Conservation (phyloP, 2,113 vertebrate genomes). For the Prochilodus magdalenae region DNA sequence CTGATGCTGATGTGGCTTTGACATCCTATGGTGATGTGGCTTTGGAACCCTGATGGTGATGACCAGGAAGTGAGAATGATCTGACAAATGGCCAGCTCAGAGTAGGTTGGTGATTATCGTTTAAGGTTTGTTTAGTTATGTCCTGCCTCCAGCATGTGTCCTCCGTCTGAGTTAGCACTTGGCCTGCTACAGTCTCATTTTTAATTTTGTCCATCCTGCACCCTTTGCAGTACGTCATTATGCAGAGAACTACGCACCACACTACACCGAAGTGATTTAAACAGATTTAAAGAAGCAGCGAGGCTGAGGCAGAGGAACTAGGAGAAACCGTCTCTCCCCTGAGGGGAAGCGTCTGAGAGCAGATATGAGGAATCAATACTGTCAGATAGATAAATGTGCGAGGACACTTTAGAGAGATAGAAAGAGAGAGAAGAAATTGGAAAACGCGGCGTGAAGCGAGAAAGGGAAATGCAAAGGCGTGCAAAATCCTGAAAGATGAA, state of each 20-base stretch:
- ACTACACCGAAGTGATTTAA: neutral
- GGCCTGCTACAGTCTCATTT: too few relatives aligned
- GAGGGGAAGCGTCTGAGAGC: conserved; percentile 4
- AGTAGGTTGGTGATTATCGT: too few relatives aligned
- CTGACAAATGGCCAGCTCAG: too few relatives aligned
- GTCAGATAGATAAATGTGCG: conserved; percentile 39
- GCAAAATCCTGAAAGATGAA: neutral
- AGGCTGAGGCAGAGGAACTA: neutral
- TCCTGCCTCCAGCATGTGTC: too few relatives aligned
- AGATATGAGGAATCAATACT: conserved; percentile 35
- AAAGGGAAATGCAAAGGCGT: neutral
- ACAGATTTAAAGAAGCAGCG: neutral
- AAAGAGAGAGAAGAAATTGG: neutral
- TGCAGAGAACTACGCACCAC: neutral
- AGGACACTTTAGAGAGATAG: neutral
- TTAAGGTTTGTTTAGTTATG: too few relatives aligned
- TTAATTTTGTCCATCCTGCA: too few relatives aligned
- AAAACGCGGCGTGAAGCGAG: neutral
- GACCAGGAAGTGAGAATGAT: too few relatives aligned
- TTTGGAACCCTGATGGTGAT: too few relatives aligned
- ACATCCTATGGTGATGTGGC: too few relatives aligned
- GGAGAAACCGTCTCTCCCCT: neutral
- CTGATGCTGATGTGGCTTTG: too few relatives aligned
- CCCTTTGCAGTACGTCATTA: neutral
- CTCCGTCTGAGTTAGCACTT: too few relatives aligned